Conservation (phyloP, 1,140 invertebrate genomes). For the Cryptotermes secundus region DNA sequence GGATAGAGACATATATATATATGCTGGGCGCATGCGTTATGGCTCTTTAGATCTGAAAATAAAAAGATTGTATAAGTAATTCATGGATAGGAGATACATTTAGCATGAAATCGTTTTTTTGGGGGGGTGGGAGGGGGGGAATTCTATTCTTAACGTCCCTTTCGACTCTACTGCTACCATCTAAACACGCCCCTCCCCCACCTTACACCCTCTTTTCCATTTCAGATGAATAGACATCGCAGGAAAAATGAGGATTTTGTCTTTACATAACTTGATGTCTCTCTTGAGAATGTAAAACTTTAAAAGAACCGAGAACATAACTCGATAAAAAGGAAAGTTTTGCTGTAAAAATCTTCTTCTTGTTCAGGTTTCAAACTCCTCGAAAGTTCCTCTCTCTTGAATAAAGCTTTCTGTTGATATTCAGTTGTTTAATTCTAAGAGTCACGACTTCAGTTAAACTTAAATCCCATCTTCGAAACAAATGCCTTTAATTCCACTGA, state of each 20-base stretch:
- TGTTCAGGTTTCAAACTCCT: background rate
- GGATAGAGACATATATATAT: conserved; percentile 7
- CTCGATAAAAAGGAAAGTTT: background rate
- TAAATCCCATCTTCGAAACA: background rate
- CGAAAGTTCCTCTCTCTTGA: background rate
- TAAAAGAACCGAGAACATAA: background rate
- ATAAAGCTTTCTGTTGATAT: background rate
- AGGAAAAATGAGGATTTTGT: background rate
- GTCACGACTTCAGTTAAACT: background rate
- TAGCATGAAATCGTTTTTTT: conserved; percentile 11
- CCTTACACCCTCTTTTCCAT: background rate
- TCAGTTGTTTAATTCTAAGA: background rate
- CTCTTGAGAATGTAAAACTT: background rate
- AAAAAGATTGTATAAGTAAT: background rate
- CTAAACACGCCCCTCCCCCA: background rate
- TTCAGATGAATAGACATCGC: background rate
- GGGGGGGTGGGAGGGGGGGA: too few relatives aligned
- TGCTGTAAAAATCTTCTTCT: background rate
- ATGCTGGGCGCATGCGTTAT: background rate
- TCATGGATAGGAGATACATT: background rate
- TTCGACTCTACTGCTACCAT: background rate
- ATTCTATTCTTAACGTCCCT: background rate
- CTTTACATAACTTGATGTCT: background rate
- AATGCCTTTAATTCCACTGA: background rate
- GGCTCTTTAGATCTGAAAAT: background rate